Conservation (phyloP, 2,888 invertebrate species). For the Galerucella pusilla region DNA sequence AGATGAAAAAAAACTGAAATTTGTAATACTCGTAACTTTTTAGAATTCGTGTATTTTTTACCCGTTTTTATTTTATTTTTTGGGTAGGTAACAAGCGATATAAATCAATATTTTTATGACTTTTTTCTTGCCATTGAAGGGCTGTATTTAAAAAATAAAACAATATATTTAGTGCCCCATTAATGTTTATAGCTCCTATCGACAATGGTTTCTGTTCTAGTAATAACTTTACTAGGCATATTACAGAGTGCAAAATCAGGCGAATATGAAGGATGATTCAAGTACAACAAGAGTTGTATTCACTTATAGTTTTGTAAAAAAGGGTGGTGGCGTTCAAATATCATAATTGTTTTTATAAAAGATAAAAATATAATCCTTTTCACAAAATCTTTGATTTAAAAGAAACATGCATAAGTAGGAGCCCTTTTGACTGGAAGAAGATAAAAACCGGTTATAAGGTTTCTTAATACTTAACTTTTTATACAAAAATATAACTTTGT, state of each 20-base stretch:
- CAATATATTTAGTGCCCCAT: not conserved
- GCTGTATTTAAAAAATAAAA: not conserved
- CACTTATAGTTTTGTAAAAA: too few relatives aligned
- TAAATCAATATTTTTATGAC: conserved; percentile 10
- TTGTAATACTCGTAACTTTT: not conserved
- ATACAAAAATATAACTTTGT: conserved; percentile 53
- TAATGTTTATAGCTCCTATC: not conserved
- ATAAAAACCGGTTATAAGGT: conserved; percentile 9
- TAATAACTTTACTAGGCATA: not conserved
- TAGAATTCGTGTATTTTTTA: conserved; percentile 8
- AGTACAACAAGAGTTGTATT: too few relatives aligned
- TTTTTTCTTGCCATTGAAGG: not conserved
- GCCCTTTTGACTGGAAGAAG: conserved; percentile 7
- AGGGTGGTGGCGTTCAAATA: not conserved
- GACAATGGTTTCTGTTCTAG: not conserved
- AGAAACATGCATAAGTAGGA: not conserved
- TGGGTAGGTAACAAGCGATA: conserved; percentile 19
- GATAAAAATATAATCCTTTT: not conserved
- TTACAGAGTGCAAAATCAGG: too few relatives aligned
- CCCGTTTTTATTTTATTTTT: conserved; percentile 29
- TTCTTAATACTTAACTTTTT: conserved; percentile 37
- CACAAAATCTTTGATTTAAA: not conserved
- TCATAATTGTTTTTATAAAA: not conserved
- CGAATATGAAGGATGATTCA: too few relatives aligned
- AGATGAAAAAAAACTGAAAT: not conserved